phyloP scores from a whole-genome alignment of 64 coral and sea anemone species.

The Anthopleura sola region DNA sequence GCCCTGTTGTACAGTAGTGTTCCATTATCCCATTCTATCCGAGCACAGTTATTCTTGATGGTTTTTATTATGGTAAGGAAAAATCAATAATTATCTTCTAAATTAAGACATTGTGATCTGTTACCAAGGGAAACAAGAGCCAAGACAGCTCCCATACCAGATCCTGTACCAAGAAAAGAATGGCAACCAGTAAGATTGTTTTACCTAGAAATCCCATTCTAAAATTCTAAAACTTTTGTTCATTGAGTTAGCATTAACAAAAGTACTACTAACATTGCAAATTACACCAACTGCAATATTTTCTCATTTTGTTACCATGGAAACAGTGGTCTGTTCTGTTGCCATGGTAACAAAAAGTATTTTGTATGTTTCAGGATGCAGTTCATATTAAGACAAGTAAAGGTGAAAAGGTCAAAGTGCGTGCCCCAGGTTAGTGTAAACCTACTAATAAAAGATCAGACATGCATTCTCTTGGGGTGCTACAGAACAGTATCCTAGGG shows the following conservation, averaged over 20 bases:
- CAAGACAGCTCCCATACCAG: slow-evolving; percentile 66
- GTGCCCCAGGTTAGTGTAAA: slow-evolving; percentile 60
- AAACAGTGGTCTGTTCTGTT: not conserved
- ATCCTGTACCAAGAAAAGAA: slow-evolving; percentile 52
- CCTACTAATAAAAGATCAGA: not conserved
- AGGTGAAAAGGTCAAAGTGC: slow-evolving; percentile 69
- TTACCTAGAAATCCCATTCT: too few species aligned
- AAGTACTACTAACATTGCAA: too few species aligned
- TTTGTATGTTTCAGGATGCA: slow-evolving; percentile 43
- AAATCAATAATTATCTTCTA: too few species aligned
- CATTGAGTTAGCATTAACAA: not conserved
- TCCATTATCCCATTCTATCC: too few species aligned
- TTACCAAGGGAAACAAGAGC: slow-evolving; percentile 48
- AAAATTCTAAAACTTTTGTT: too few species aligned
- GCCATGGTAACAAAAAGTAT: not conserved
- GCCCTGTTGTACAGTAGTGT: too few species aligned
- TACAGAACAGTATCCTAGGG: too few species aligned
- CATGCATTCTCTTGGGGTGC: too few species aligned
- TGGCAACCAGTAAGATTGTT: slow-evolving; percentile 66
- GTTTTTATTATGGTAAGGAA: too few species aligned
- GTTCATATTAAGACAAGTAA: slow-evolving; percentile 77
- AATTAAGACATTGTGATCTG: not conserved
- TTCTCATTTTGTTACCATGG: not conserved
- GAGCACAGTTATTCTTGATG: too few species aligned
- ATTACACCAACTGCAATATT: not conserved